Base-by-base conservation (phyloP, 2,888 invertebrate genomes). In the Elegia similella region DNA sequence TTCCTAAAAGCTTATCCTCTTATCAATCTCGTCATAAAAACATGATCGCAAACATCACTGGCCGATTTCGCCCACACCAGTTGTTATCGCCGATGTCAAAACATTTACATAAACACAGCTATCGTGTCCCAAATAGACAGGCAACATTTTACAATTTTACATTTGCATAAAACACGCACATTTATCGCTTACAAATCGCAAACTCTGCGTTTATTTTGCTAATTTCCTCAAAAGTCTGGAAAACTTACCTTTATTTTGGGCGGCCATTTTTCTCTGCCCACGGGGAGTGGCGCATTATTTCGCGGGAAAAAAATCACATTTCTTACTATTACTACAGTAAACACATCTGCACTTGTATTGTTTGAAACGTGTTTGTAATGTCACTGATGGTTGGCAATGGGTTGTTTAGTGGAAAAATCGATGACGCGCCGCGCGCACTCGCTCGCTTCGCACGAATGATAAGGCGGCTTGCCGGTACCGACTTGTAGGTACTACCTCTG, bases 371-470 rank as follows among this genome's bases (percentile, higher is more conserved):
- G 86, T 86, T 86, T 84, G 76, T 83, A 79, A 82, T 83, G 75
- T 77, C 82, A 77, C 78, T 74, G 82, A 75, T 76, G 78, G 80
- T 77, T 82, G 72, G 73, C 76, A 87, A 84, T 85, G 84, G 76
- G 76, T 84, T 85, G 84, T 83, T 82, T 85, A 66, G 82, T 78
- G 82, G 84, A 83, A 88, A 89, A 89, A 89, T 88, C 89, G 88
- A 88, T 88, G 77, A 63, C 67, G 76, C 81, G 88, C 76, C 83
- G 87, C 86, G 89, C 89, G 89, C 89, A 88, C 72, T 75, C 75
- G 68, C 66, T 71, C 69, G 73, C 75, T 71, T 71, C 73, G 71
- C 77, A 73, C 75, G 70, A 82, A 75, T 85, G 87, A 85, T 86
- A 86, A 86, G 73, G 57, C 60, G 61, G 68, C 63, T 61, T 64